phyloP scores from a whole-genome alignment of 1,140 invertebrate species.

The Achroia grisella region DNA sequence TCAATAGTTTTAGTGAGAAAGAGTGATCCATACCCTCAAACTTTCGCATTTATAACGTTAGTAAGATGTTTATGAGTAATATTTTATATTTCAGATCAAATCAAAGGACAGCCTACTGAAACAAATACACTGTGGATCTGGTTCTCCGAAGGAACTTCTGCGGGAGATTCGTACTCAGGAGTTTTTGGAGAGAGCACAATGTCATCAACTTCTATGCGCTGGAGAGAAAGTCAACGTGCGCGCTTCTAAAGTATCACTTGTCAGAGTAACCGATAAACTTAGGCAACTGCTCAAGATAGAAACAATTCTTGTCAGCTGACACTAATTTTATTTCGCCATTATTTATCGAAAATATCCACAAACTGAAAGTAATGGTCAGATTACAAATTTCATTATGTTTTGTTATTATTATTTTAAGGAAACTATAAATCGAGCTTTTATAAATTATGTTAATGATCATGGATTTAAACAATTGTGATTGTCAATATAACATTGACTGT shows the following conservation, averaged over 20 bases:
- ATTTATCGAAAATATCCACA: no score
- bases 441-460: no score
- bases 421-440: no score
- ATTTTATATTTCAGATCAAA: constrained; percentile 74
- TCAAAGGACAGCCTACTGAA: constrained; percentile 83
- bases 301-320: constrained; percentile 76
- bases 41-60: no score
- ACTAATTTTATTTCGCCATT: no score
- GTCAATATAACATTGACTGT: no score
- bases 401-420: no score
- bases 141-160: constrained; percentile 76
- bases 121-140: constrained; percentile 74
- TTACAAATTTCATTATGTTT: no score
- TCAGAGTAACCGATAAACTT: constrained; percentile 87
- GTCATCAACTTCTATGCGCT: constrained; percentile 83
- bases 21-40: no score
- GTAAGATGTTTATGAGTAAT: background rate
- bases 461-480: no score
- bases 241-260: constrained; percentile 86
- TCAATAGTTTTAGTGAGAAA: no score
- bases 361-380: no score
- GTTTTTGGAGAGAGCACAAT: constrained; percentile 85
- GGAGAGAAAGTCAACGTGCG: constrained; percentile 85
- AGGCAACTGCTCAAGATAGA: constrained; percentile 81
- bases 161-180: constrained; percentile 83